phyloP scores from a whole-genome alignment of 2,888 invertebrate genomes.

The Eustalomyia histrio region DNA sequence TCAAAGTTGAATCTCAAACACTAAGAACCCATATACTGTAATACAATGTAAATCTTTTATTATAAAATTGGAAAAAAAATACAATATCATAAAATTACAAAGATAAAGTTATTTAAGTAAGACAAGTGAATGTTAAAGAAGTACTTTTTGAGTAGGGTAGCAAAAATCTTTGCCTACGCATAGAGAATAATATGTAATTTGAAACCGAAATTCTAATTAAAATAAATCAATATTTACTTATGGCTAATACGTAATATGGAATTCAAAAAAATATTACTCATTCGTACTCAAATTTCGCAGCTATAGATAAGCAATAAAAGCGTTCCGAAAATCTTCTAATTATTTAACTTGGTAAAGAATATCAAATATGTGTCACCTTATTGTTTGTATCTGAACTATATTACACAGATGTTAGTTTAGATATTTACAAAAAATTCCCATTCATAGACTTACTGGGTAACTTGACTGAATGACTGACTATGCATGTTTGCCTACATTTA shows the following conservation, averaged over 20 bases:
- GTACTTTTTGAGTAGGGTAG: background rate
- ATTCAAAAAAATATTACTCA: too few species aligned
- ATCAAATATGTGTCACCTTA: background rate
- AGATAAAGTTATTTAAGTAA: constrained; percentile 18
- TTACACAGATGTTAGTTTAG: background rate
- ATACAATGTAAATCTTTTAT: background rate
- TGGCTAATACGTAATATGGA: too few species aligned
- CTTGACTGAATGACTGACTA: constrained; percentile 14
- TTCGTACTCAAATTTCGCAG: too few species aligned
- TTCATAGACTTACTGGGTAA: constrained; percentile 37
- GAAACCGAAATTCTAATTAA: too few species aligned
- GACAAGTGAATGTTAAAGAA: background rate
- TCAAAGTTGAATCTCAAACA: background rate
- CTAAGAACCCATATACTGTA: background rate
- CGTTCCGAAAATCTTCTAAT: too few species aligned
- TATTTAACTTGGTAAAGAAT: too few species aligned
- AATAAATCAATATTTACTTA: too few species aligned
- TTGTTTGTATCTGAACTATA: background rate
- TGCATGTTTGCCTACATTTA: constrained; percentile 54
- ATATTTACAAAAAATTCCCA: constrained; percentile 3
- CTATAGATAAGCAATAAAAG: too few species aligned
- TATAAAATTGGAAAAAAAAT: background rate
- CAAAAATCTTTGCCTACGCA: too few species aligned
- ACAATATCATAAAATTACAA: background rate
- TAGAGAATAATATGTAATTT: too few species aligned